Conservation (phyloP, 2,113 vertebrate species). For the Onychorhynchus coronatus region DNA sequence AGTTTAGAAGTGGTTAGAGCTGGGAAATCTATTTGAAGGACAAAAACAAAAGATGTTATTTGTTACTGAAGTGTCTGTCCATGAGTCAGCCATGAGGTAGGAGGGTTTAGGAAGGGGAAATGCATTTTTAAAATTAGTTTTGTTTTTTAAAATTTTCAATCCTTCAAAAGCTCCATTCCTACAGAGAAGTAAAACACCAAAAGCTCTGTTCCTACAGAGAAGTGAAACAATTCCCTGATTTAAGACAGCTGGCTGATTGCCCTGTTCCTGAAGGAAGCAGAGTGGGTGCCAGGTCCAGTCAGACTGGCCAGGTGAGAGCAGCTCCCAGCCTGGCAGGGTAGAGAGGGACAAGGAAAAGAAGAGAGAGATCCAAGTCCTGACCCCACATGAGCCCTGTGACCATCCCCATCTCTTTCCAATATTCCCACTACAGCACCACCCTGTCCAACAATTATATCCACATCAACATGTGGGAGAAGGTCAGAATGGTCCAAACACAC, state of each 20-base stretch:
- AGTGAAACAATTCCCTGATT: background rate
- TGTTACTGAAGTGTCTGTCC: background rate
- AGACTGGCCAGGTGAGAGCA: conserved; percentile 5
- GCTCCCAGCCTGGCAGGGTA: background rate
- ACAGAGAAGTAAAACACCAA: background rate
- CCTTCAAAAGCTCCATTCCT: background rate
- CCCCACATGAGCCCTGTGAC: background rate
- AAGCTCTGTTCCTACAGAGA: background rate
- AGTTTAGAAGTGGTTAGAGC: background rate
- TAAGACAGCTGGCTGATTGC: background rate
- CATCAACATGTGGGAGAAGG: background rate
- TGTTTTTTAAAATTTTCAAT: background rate
- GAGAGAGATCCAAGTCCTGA: background rate
- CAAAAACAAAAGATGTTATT: background rate
- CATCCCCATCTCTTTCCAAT: background rate
- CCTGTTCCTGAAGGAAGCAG: background rate
- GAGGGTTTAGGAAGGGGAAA: background rate
- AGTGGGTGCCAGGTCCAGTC: background rate
- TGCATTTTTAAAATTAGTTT: background rate
- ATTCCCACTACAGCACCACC: background rate
- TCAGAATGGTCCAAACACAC: background rate
- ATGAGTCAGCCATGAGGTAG: background rate
- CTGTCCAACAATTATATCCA: background rate
- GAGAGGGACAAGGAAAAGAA: background rate
- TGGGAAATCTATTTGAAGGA: background rate